Percentiles rank a stretch among this genome's conserved stretches.
phyloP scores from a whole-genome alignment of 2,113 vertebrate genomes.

The Odontophorus gujanensis region DNA sequence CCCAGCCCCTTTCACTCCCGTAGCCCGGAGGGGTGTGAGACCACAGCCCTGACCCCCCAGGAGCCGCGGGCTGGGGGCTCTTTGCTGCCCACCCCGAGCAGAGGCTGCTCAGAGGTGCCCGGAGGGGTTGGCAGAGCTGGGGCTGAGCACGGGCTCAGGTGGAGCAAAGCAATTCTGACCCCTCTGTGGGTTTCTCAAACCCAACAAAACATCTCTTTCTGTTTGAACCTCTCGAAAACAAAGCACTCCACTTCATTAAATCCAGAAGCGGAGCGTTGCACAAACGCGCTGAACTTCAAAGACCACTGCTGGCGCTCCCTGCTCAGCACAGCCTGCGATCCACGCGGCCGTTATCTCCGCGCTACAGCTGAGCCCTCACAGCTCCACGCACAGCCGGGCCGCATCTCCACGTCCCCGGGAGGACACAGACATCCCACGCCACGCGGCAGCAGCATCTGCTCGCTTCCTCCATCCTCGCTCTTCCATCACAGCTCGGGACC shows the following conservation, averaged over 20 bases:
- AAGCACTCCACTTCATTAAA: slow-evolving; percentile 1
- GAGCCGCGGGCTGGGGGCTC: not conserved
- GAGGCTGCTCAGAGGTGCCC: rapidly evolving
- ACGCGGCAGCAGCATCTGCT: slow-evolving; percentile 14
- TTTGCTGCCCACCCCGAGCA: not conserved
- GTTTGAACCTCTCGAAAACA: not conserved
- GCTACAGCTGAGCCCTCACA: too few species aligned
- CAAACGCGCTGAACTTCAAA: not conserved
- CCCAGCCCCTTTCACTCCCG: not conserved
- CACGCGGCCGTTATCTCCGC: too few species aligned
- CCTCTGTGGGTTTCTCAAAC: not conserved
- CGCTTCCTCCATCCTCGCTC: not conserved
- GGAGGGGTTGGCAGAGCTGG: not conserved
- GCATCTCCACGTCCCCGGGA: too few species aligned
- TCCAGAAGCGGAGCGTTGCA: not conserved
- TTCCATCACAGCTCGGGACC: slow-evolving; percentile 5
- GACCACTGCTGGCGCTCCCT: not conserved
- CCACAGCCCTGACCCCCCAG: not conserved
- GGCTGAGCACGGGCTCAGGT: not conserved
- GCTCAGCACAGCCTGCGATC: not conserved
- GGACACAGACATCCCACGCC: rapidly evolving
- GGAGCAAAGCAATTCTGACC: not conserved
- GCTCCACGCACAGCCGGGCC: rapidly evolving
- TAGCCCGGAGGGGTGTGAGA: not conserved
- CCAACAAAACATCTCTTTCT: not conserved